Evolutionary conservation across 2,888 invertebrate species (phyloP).

Genomic region (Oeneis ivallda): DNA sequence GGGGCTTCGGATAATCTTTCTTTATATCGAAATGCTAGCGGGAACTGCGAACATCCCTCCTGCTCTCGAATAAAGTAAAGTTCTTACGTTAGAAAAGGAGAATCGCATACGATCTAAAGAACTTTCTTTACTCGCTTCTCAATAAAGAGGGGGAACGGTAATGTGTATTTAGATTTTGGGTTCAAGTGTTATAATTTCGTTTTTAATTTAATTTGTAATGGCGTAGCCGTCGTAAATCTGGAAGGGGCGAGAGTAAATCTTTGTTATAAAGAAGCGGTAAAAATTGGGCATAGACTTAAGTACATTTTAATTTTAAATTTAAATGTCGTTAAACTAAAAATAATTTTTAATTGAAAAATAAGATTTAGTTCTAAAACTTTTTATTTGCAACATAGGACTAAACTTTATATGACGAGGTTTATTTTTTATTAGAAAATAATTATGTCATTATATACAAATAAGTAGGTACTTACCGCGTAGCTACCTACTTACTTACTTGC

Average conservation of each 20-base stretch:
- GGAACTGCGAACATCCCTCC: slow-evolving; percentile 58
- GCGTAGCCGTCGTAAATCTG: slow-evolving; percentile 61
- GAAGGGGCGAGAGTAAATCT: slow-evolving; percentile 54
- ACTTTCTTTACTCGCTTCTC: slow-evolving; percentile 72
- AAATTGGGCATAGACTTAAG: neutral
- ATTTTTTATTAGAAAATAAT: too few relatives aligned
- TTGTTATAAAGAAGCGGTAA: slow-evolving; percentile 21
- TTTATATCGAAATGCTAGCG: slow-evolving; percentile 78
- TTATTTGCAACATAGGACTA: too few relatives aligned
- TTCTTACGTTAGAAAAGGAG: slow-evolving; percentile 48
- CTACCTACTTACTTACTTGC: too few relatives aligned
- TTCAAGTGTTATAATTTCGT: slow-evolving; percentile 79
- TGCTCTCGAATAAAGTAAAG: slow-evolving; percentile 46
- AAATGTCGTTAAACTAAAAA: neutral
- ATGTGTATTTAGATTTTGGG: slow-evolving; percentile 80
- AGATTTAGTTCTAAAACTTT: neutral
- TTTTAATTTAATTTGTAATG: slow-evolving; percentile 80
- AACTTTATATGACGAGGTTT: too few relatives aligned
- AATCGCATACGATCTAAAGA: slow-evolving; percentile 56
- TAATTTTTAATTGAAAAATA: neutral
- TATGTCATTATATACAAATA: neutral
- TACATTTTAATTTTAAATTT: neutral
- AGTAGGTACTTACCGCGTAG: too few relatives aligned
- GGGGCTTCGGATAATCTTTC: slow-evolving; percentile 83
- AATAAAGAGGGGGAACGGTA: slow-evolving; percentile 79